Evolutionary conservation across 2,797 vertebrate genomes (phyloP).

Genomic region (Acanthopagrus latus): DNA sequence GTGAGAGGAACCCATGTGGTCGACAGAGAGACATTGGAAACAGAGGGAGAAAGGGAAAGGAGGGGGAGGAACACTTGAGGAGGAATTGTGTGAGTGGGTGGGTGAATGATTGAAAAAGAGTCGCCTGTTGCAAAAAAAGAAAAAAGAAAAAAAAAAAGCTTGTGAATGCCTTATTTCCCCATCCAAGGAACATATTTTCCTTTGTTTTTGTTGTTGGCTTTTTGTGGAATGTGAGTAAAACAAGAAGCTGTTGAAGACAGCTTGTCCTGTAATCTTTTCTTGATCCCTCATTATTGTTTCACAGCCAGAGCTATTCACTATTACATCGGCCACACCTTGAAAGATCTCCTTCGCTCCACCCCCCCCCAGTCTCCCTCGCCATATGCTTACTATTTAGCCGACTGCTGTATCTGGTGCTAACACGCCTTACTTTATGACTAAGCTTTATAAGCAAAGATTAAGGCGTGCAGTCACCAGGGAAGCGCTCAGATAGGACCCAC

Average conservation of each 20-base stretch:
- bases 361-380: constrained; percentile 26
- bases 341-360: constrained; percentile 20
- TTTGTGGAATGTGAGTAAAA: constrained; percentile 55
- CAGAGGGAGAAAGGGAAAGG: constrained; percentile 51
- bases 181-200: constrained; percentile 45
- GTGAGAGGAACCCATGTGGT: constrained; percentile 76
- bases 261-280: constrained; percentile 22
- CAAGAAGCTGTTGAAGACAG: constrained; percentile 15
- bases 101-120: constrained; percentile 53
- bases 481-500: constrained; percentile 66
- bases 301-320: constrained; percentile 18
- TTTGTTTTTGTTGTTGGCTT: constrained; percentile 59
- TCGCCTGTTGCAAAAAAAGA: constrained; percentile 48
- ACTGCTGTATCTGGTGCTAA: constrained; percentile 74
- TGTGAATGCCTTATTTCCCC: constrained; percentile 47
- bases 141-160: constrained; percentile 31
- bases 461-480: constrained; percentile 80
- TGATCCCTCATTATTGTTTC: constrained; percentile 25
- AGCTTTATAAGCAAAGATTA: constrained; percentile 82
- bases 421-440: constrained; percentile 84
- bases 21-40: constrained; percentile 68
- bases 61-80: constrained; percentile 44
- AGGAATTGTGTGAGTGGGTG: constrained; percentile 55
- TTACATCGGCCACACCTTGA: constrained; percentile 63
- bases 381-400: constrained; percentile 80